A percentile compares a stretch with the other conserved stretches of the same genome.
These are phyloP conservation scores for Varanus salvator DNA, from an alignment of 2,113 vertebrate species.

Conservation along the genomic window DNA sequence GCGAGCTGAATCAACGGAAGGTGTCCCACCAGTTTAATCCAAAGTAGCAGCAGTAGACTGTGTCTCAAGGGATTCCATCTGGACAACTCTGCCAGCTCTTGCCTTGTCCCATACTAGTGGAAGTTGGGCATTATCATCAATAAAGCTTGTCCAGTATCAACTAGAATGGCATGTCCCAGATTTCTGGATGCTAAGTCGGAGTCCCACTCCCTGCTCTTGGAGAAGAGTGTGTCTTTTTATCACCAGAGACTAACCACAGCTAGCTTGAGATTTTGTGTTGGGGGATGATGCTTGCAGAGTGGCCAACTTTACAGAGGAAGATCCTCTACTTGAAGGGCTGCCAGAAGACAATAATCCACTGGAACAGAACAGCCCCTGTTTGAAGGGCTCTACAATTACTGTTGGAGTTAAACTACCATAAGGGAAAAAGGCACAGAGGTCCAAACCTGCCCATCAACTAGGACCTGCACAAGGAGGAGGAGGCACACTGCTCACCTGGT, in stretches of 20 bases:
- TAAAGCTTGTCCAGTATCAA: conserved; percentile 54
- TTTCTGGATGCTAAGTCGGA: neutral
- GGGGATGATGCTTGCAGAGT: neutral
- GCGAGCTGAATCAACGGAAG: conserved; percentile 47
- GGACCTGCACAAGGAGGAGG: too few species aligned
- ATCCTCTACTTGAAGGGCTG: too few species aligned
- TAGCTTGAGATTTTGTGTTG: neutral
- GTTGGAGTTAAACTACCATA: too few species aligned
- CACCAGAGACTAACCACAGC: neutral
- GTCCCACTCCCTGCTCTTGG: neutral
- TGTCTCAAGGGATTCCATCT: conserved; percentile 55
- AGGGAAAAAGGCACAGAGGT: too few species aligned
- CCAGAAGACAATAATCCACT: too few species aligned
- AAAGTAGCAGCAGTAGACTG: conserved; percentile 51
- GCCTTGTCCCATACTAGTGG: conserved; percentile 59
- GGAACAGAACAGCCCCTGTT: too few species aligned
- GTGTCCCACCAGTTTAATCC: conserved; percentile 54
- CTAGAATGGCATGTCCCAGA: neutral
- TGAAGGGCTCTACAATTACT: too few species aligned
- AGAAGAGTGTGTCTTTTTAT: neutral
- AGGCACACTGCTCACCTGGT: too few species aligned
- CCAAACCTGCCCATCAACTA: too few species aligned
- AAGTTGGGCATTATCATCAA: conserved; percentile 71
- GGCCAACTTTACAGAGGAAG: too few species aligned
- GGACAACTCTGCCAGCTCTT: conserved; percentile 64